Conservation (phyloP, 2,888 invertebrate species). For the Cecidostiba fungosa region DNA sequence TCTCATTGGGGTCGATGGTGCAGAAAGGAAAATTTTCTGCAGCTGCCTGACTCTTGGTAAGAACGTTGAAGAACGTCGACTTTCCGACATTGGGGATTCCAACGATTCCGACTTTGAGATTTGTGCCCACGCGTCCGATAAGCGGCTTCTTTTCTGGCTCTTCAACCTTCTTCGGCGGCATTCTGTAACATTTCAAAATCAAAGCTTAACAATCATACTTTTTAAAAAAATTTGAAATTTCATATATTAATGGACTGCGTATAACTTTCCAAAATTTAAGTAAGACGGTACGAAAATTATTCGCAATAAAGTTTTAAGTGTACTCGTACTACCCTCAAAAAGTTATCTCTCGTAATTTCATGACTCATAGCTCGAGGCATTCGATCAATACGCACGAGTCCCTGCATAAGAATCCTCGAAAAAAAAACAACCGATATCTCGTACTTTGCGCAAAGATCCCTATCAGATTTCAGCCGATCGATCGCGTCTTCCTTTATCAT, state of each 20-base stretch:
- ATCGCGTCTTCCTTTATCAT: constrained; percentile 68
- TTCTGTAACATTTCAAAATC: constrained; percentile 75
- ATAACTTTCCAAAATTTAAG: background rate
- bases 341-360: constrained; percentile 3
- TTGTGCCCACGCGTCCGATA: constrained; percentile 97
- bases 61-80: constrained; percentile 99
- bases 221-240: background rate
- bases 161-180: constrained; percentile 95
- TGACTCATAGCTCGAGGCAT: background rate
- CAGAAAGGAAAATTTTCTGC: constrained; percentile 99
- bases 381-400: background rate
- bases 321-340: background rate
- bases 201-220: background rate
- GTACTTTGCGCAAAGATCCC: constrained; percentile 13
- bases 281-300: constrained; percentile 3
- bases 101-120: constrained; percentile 97
- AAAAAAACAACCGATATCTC: background rate
- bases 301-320: constrained; percentile 7
- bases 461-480: constrained; percentile 50
- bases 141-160: constrained; percentile 94
- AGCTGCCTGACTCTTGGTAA: constrained; percentile 98
- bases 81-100: constrained; percentile 99
- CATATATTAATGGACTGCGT: background rate
- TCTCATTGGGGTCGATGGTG: constrained; percentile 99
- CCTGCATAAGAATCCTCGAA: background rate